Conservation (phyloP, 2,888 invertebrate genomes). For the Galerucella nymphaeae region DNA sequence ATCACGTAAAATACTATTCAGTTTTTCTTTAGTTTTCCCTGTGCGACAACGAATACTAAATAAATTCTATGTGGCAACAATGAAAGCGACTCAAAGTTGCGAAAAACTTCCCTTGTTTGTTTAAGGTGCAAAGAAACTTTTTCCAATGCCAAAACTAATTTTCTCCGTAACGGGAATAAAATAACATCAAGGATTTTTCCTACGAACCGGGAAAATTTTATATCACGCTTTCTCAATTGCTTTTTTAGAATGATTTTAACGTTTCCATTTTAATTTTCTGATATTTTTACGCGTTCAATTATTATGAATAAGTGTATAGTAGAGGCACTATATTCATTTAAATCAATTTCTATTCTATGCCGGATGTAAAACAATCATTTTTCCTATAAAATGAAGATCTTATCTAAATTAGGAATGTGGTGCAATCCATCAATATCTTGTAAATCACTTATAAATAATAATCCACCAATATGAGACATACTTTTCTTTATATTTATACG, state of each 20-base stretch:
- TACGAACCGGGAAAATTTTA: constrained; percentile 44
- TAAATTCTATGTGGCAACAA: constrained; percentile 30
- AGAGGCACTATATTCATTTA: too few relatives aligned
- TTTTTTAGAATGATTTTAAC: constrained; percentile 42
- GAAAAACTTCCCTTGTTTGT: constrained; percentile 49
- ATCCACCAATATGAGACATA: too few relatives aligned
- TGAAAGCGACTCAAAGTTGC: constrained; percentile 36
- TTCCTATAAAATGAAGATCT: too few relatives aligned
- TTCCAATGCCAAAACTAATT: constrained; percentile 49
- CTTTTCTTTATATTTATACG: too few relatives aligned
- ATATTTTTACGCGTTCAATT: constrained; percentile 42
- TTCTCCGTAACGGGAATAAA: constrained; percentile 51
- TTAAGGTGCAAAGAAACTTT: constrained; percentile 53
- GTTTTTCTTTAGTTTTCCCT: not conserved
- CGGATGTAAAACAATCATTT: too few relatives aligned
- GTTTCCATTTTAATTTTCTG: constrained; percentile 46
- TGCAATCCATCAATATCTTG: too few relatives aligned
- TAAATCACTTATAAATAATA: too few relatives aligned
- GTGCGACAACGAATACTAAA: constrained; percentile 16
- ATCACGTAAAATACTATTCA: not conserved
- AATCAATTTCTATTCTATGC: too few relatives aligned
- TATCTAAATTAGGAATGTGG: too few relatives aligned
- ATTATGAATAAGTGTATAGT: too few relatives aligned
- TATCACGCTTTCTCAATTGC: constrained; percentile 38
- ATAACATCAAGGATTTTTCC: constrained; percentile 50